Conservation (phyloP, 2,113 vertebrate genomes). For the Labrus mixtus region DNA sequence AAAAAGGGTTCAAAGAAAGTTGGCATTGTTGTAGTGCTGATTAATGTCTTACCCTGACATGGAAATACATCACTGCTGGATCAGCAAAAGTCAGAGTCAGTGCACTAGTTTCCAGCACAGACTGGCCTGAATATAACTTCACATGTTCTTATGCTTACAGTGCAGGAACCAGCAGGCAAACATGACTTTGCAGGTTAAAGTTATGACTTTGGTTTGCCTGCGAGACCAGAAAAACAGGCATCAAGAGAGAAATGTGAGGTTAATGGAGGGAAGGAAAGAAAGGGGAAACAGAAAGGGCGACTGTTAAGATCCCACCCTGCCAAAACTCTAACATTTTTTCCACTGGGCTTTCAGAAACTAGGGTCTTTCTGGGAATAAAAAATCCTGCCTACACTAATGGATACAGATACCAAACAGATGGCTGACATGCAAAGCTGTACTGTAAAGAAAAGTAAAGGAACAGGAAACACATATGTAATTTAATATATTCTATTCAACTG, state of each 20-base stretch:
- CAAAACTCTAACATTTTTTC: constrained; percentile 67
- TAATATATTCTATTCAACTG: constrained; percentile 37
- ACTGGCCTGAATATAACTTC: constrained; percentile 20
- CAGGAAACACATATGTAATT: constrained; percentile 15
- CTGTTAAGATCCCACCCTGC: constrained; percentile 54
- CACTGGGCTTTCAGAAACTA: constrained; percentile 62
- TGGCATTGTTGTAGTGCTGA: not conserved
- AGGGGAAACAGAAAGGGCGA: constrained; percentile 41
- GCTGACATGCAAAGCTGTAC: constrained; percentile 26
- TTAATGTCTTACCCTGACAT: not conserved
- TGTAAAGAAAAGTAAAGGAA: constrained; percentile 18
- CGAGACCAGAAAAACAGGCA: constrained; percentile 26
- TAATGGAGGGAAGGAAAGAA: constrained; percentile 38
- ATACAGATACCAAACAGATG: constrained; percentile 67
- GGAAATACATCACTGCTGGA: not conserved
- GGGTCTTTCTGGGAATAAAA: constrained; percentile 48
- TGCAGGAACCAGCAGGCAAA: constrained; percentile 25
- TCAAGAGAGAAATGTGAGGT: constrained; percentile 13
- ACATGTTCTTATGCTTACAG: constrained; percentile 1
- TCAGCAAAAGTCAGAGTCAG: constrained; percentile 16
- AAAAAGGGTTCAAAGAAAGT: not conserved
- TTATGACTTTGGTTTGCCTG: constrained; percentile 14
- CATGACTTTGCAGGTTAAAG: constrained; percentile 19
- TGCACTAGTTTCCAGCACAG: constrained; percentile 9
- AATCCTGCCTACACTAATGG: constrained; percentile 40